These are phyloP conservation scores for Ennomos erosarius DNA, from an alignment of 2,888 invertebrate genomes.

Conservation along the genomic window DNA sequence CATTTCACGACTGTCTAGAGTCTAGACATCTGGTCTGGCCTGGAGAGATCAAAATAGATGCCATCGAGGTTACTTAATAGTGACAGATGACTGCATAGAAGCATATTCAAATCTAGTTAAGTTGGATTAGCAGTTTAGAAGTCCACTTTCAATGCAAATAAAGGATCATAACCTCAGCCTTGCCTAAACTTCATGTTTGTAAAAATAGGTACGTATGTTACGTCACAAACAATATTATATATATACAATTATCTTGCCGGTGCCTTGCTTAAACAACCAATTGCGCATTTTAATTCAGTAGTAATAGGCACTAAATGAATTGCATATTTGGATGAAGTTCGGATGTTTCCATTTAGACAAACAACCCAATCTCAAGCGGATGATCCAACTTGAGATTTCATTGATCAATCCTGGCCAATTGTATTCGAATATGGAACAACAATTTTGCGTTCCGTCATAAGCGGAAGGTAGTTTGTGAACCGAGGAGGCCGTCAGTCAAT, in stretches of 20 bases:
- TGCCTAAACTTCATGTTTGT: too few species aligned
- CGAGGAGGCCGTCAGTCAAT: constrained; percentile 59
- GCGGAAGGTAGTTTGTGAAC: constrained; percentile 67
- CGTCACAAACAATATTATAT: too few species aligned
- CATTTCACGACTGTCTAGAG: constrained; percentile 54
- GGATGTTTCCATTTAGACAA: constrained; percentile 6
- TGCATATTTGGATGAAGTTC: constrained; percentile 7
- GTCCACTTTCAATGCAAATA: too few species aligned
- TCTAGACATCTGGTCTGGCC: constrained; percentile 51
- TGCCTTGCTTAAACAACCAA: constrained; percentile 13
- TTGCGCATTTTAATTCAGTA: constrained; percentile 10
- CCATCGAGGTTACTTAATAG: constrained; percentile 16
- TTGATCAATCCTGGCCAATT: constrained; percentile 32
- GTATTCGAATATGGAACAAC: constrained; percentile 56
- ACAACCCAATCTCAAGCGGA: constrained; percentile 24
- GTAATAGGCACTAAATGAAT: neutral
- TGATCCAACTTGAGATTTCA: constrained; percentile 40
- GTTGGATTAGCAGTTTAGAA: too few species aligned
- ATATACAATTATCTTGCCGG: too few species aligned
- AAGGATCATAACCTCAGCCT: too few species aligned
- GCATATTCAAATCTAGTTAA: too few species aligned
- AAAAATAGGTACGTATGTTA: too few species aligned
- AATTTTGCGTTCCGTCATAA: constrained; percentile 63
- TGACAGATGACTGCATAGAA: constrained; percentile 6
- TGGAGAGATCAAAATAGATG: constrained; percentile 35